Base-by-base conservation (phyloP, 2,797 vertebrate genomes). In the Spinibarbus caldwelli region DNA sequence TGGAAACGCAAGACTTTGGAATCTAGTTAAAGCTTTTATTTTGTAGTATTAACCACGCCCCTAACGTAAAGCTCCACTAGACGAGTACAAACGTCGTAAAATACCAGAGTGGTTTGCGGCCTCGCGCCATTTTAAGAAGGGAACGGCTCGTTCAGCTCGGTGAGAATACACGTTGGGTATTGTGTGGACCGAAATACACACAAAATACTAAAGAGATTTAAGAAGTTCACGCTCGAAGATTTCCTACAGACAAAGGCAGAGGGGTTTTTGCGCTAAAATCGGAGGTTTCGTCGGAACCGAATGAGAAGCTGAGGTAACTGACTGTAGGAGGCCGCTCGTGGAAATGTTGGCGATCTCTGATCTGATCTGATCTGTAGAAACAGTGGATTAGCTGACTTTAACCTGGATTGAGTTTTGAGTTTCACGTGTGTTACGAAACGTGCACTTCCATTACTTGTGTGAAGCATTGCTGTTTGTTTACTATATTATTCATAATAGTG, bases 71-170 rank as follows among this genome's bases (percentile, higher is more conserved):
- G 23, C 10, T 15, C 5, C 3, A 4, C 2, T 15, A 5, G 26
- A 47, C 66, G 75, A 64, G 64, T 68, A 45, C 36, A 26, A 5
- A 21, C 76, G 86, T 86, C 93, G 92, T 59, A 88, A 79, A 3
- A 0, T 1, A 0, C 11, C 6, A 36, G 0, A 23, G 4, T 15
- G 6, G 1, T 92, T 87, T 93, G 88, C 93, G 93, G 86, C 91
- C 87, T 29, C 79, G 93, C 94, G 94, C 94, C 95, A 95, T 95
- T 95, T 95, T 94, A 89, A 79, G 89, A 66, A 81, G 26, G 17
- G 14, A 71, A 34, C 66, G 31, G 14, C 26, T 49, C 5, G 76
- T 70, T 84, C 3, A 15, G 38, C 26, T 45, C 2, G 52, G 6
- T 0, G 47, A 62, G 52, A 36, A 2, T 6, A 36, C 83, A 72